Evolutionary conservation across 2,797 vertebrate species (phyloP), one percentile per base, ranked within the genome.

Genomic region (Podarcis siculus): DNA sequence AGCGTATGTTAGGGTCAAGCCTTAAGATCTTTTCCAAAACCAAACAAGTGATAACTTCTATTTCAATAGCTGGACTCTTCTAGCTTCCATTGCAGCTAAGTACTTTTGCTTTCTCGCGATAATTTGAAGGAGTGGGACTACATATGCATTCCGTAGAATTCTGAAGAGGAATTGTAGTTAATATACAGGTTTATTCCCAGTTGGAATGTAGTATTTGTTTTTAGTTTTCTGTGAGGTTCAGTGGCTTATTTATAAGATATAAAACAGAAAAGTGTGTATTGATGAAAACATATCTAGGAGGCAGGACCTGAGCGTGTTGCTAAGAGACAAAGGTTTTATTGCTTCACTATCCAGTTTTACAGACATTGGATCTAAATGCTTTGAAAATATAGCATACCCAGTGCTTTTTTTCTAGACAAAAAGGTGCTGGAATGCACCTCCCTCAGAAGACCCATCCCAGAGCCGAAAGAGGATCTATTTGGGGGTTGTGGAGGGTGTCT

Each of bases 11-110:
- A 98, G 95, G 97, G 71, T 99, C 98, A 4, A 99, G 98, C 92
- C 98, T 98, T 91, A 99, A 99, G 95, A 98, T 97, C 17, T 97
- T 99, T 86, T 98, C 98, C 94, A 97, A 98, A 87, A 98, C 98
- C 95, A 99, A 99, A 93, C 97, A 98, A 67, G 98, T 98, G 4
- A 97, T 96, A 86, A 98, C 98, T 93, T 99, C 99, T 78, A 97
- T 99, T 88, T 99, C 98, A 0, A 99, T 98, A 1, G 98, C 99
- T 98, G 0, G 99, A 99, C 90, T 99, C 99, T 35, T 99, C 98
- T 0, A 99, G 98, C 95, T 99, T 98, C 94, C 97, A 99, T 86
- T 98, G 98, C 76, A 99, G 98, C 97, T 99, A 99, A 98, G 97
- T 0, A 80, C 87, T 85, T 71, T 42, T 91, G 82, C 27, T 78